Evolutionary conservation across 2,888 invertebrate species (phyloP).

Genomic region (Drosophila subsilvestris): DNA sequence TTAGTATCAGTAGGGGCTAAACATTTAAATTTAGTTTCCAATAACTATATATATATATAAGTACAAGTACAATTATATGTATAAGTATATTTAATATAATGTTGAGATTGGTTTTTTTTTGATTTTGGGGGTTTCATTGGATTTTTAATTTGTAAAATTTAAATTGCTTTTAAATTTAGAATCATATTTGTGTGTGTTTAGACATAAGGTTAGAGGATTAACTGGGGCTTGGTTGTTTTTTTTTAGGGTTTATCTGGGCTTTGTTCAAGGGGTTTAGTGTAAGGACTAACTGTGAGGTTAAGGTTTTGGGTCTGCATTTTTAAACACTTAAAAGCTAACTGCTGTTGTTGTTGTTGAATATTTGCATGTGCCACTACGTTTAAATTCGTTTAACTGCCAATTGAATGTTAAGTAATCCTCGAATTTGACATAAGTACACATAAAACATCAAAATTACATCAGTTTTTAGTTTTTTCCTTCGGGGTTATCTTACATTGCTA

Average conservation of each 20-base stretch:
- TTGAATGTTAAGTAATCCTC: constrained; percentile 34
- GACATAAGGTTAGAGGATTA: constrained; percentile 10
- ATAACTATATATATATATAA: constrained; percentile 35
- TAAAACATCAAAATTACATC: constrained; percentile 49
- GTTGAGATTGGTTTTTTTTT: constrained; percentile 33
- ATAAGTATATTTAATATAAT: constrained; percentile 23
- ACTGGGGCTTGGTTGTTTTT: background rate
- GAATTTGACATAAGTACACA: constrained; percentile 34
- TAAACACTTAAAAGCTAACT: constrained; percentile 46
- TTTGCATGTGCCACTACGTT: constrained; percentile 67
- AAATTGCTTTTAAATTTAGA: constrained; percentile 82
- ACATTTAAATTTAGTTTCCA: constrained; percentile 56
- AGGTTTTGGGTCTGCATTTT: constrained; percentile 4
- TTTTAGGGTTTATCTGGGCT: background rate
- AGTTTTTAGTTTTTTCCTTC: background rate
- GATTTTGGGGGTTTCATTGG: constrained; percentile 38
- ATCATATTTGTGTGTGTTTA: constrained; percentile 40
- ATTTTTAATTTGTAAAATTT: constrained; percentile 66
- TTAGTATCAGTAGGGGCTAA: constrained; percentile 47
- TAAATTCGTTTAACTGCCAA: constrained; percentile 77
- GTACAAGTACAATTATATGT: constrained; percentile 50
- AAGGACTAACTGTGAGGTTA: background rate
- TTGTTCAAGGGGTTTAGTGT: background rate
- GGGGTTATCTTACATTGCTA: background rate
- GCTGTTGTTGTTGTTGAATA: constrained; percentile 18